Percentiles rank a stretch among this genome's conserved stretches.
Conservation (phyloP, 2,888 invertebrate species). For the Plebejus argus region DNA sequence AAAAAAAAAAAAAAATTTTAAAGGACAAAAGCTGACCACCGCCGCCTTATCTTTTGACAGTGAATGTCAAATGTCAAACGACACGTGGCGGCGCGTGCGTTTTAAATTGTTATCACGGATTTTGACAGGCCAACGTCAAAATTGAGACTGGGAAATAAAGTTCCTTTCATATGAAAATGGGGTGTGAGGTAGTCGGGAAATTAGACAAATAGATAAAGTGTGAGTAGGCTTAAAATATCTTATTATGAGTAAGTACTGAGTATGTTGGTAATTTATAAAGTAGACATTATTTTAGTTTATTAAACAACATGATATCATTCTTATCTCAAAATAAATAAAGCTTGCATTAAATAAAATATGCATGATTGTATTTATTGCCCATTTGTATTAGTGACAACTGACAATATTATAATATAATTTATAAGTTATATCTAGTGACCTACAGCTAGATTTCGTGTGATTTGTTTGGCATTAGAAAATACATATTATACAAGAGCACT, state of each 20-base stretch:
- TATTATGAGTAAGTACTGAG: no score
- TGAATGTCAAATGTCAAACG: slow-evolving; percentile 65
- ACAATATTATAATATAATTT: no score
- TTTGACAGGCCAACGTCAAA: slow-evolving; percentile 67
- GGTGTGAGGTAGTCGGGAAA: slow-evolving; percentile 10
- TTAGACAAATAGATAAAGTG: not conserved
- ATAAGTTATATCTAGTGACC: not conserved
- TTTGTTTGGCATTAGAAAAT: not conserved
- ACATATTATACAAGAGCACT: no score
- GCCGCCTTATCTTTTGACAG: slow-evolving; percentile 58
- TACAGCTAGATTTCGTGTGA: not conserved
- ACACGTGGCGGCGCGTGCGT: slow-evolving; percentile 72
- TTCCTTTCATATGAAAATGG: slow-evolving; percentile 42
- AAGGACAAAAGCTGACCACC: slow-evolving; percentile 59
- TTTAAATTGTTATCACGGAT: slow-evolving; percentile 64
- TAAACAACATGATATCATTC: not conserved
- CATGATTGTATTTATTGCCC: no score
- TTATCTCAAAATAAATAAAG: not conserved
- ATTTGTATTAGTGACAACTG: no score
- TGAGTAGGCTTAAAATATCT: slow-evolving; percentile 10
- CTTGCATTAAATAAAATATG: not conserved
- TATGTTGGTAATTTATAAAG: no score
- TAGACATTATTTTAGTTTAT: not conserved
- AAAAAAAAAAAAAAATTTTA: no score
- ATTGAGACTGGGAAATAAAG: slow-evolving; percentile 49